These are phyloP conservation scores for Eupithecia exiguata DNA, from an alignment of 2,888 invertebrate genomes.

Conservation along the genomic window DNA sequence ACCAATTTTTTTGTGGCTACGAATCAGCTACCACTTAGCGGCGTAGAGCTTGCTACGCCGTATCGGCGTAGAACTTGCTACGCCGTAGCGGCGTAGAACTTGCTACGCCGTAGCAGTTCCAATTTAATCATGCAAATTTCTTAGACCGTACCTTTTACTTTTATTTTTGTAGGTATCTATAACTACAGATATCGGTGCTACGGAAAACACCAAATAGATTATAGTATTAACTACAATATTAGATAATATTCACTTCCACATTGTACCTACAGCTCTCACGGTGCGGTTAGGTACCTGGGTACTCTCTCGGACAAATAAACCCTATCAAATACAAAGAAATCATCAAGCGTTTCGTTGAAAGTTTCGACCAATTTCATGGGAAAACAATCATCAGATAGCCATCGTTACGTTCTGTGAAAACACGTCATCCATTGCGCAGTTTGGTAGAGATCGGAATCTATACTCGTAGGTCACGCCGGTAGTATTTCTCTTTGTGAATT, in stretches of 20 bases:
- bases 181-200: too few species aligned
- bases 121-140: neutral
- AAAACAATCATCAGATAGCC: neutral
- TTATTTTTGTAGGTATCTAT: too few species aligned
- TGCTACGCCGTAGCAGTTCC: neutral
- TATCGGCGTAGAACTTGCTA: too few species aligned
- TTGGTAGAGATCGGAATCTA: neutral
- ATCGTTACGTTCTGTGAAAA: neutral
- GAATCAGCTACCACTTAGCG: too few species aligned
- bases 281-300: too few species aligned
- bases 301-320: neutral
- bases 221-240: too few species aligned
- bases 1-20: too few species aligned
- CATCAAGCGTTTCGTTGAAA: neutral
- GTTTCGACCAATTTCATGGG: neutral
- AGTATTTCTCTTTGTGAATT: neutral
- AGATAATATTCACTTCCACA: too few species aligned
- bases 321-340: neutral
- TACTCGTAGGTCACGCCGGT: neutral
- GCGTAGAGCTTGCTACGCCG: too few species aligned
- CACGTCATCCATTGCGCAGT: neutral
- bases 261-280: too few species aligned
- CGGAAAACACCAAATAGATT: too few species aligned
- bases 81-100: neutral
- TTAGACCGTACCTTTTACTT: neutral